phyloP scores from a whole-genome alignment of 2,888 invertebrate genomes.

The Eristalinus sepulchralis region DNA sequence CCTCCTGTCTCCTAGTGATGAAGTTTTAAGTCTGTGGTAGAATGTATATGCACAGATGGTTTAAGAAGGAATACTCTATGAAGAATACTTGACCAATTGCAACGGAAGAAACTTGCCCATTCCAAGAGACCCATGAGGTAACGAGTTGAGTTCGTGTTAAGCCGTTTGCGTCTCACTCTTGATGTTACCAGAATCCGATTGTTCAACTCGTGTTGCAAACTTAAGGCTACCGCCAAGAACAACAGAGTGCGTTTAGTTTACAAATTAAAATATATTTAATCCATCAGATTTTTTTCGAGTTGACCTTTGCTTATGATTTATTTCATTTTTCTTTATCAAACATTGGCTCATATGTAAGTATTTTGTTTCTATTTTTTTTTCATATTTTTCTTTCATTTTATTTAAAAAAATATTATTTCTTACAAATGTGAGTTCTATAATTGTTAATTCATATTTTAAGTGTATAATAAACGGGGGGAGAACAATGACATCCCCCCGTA shows the following conservation, averaged over 20 bases:
- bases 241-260: conserved; percentile 16
- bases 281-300: conserved; percentile 36
- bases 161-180: no score
- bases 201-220: no score
- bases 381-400: conserved; percentile 39
- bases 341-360: conserved; percentile 25
- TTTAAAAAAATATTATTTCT: conserved; percentile 70
- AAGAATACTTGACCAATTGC: no score
- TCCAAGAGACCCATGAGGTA: no score
- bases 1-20: no score
- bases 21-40: no score
- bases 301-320: conserved; percentile 42
- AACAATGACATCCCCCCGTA: conserved; percentile 17
- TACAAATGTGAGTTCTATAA: conserved; percentile 65
- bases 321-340: conserved; percentile 33
- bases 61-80: no score
- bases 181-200: neutral
- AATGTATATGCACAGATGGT: no score
- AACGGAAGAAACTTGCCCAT: no score
- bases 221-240: no score
- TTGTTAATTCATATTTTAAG: conserved; percentile 53
- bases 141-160: no score
- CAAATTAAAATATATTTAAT: conserved; percentile 53
- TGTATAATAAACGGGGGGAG: conserved; percentile 19
- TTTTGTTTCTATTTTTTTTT: conserved; percentile 13